Conservation (phyloP, 2,888 invertebrate species). For the Drosophila pseudotakahashii region DNA sequence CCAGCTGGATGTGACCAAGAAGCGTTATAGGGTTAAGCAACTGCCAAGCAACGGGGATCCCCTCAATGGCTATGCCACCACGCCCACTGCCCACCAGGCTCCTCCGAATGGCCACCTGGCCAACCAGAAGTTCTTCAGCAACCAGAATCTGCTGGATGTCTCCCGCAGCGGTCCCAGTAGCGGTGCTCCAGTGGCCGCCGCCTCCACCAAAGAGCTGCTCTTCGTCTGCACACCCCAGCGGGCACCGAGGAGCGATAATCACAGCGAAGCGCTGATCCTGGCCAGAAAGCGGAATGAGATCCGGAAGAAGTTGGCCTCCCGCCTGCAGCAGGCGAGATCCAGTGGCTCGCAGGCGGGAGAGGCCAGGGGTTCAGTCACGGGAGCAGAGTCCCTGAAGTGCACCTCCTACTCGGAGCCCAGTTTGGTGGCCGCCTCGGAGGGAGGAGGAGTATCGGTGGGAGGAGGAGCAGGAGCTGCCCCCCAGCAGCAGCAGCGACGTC, state of each 20-base stretch:
- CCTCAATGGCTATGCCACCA: conserved; percentile 81
- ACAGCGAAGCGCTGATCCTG: conserved; percentile 73
- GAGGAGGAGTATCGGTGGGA: conserved; percentile 43
- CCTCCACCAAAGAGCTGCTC: conserved; percentile 81
- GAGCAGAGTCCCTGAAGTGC: conserved; percentile 79
- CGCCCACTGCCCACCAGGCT: conserved; percentile 80
- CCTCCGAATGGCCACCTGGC: conserved; percentile 74
- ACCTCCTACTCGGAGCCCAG: conserved; percentile 84
- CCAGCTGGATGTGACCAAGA: conserved; percentile 71
- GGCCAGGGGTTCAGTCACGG: conserved; percentile 34
- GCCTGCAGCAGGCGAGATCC: conserved; percentile 58
- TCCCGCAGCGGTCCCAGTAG: conserved; percentile 11
- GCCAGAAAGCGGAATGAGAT: conserved; percentile 81
- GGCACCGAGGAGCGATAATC: conserved; percentile 72
- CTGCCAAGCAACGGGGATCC: conserved; percentile 66
- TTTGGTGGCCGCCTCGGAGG: conserved; percentile 82
- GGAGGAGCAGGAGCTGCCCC: conserved; percentile 43
- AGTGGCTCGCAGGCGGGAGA: conserved; percentile 37
- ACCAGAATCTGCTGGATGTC: conserved; percentile 81
- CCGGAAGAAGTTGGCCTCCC: conserved; percentile 73
- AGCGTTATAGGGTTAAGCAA: conserved; percentile 75
- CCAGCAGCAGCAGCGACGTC: conserved; percentile 73
- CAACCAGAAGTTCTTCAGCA: conserved; percentile 83
- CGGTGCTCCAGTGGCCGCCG: conserved; percentile 59
- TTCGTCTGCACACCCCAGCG: conserved; percentile 83